Base-by-base conservation (phyloP, 2,888 invertebrate genomes). In the Spatulosminthurus flaviceps region DNA sequence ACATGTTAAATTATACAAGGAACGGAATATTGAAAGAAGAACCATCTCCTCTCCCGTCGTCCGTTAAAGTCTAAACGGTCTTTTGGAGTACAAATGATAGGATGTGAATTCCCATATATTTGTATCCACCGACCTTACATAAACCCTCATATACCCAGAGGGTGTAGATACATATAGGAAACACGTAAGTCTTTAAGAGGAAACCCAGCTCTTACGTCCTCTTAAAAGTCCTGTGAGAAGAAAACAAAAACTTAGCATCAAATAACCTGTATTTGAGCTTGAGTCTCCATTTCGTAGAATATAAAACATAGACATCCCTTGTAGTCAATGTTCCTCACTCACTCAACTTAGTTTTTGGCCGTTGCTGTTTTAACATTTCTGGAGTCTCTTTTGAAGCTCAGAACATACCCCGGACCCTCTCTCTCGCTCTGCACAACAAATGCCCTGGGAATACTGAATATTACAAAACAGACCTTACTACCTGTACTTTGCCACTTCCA, bases 201-300 rank as follows among this genome's bases (percentile, higher is more conserved):
- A 28, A 69, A 69, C n/a, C n/a, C n/a, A n/a, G n/a, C n/a, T n/a
- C n/a, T n/a, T n/a, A n/a, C n/a, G n/a, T n/a, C n/a, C n/a, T n/a
- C n/a, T n/a, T n/a, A n/a, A n/a, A n/a, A n/a, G n/a, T n/a, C 70
- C 29, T 70, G 70, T 70, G 70, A 70, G 70, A 70, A 70, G 21
- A 70, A 70, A 70, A 11, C 11, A 70, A 70, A 70, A 41, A 11
- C 22, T 70, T 21, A 22, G 70, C 34, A 70, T 70, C 70, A 70
- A 34, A 70, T 70, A 70, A 70, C 70, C 42, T 70, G 70, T 70
- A 34, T 70, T 51, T 34, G 34, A 22, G 70, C 70, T 70, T 34
- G 28, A 21, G 70, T 70, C 51, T 51, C 70, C 70, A 70, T 34
- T 70, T 70, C 41, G 34, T 70, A 70, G 41, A 70, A 70, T 21